Evolutionary conservation across 2,888 invertebrate species (phyloP), one percentile per base, ranked within the genome.

Genomic region (Heliconius erato): DNA sequence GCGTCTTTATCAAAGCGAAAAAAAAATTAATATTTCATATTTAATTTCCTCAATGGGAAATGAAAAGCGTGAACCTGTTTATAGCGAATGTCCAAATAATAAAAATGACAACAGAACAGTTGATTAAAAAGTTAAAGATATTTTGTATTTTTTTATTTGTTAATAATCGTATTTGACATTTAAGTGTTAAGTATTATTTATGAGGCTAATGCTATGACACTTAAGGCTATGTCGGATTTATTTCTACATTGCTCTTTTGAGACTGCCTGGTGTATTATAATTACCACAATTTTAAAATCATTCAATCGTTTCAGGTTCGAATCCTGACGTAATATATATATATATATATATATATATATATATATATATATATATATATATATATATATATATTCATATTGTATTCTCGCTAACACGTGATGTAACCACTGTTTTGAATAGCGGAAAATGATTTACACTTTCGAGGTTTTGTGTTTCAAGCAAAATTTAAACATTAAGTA

Each of bases 381-480:
- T 63, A 63, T 11, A 63, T 3, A 1, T 23, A 12, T 63, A 63
- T 3, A n/a, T 63, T 63, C 11, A n/a, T n/a, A 63, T 63, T 63
- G 63, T 63, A 3, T 63, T 63, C 4, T 11, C n/a, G 14, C 6
- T 26, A 67, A 28, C 26, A 67, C 65, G 65, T 28, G 14, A 32
- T 63, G 76, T 35, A n/a, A 35, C 35, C 35, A 35, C 59, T n/a
- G 26, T 76, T 76, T 63, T n/a, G n/a, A 35, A 63, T 26, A 40
- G 7, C 16, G 26, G 35, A 7, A 40, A 63, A 14, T 63, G n/a
- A 76, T 59, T 63, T 63, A 63, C n/a, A 76, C n/a, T 63, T 7
- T 63, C 14, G 76, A 63, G 76, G 76, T 76, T 76, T 76, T 76
- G 63, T 76, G 76, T 76, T 76, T 40, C 76, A 76, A 76, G 35